Evolutionary conservation across 2,113 vertebrate genomes (phyloP), one percentile per base, ranked within the genome.

Genomic region (Megaleporinus macrocephalus): DNA sequence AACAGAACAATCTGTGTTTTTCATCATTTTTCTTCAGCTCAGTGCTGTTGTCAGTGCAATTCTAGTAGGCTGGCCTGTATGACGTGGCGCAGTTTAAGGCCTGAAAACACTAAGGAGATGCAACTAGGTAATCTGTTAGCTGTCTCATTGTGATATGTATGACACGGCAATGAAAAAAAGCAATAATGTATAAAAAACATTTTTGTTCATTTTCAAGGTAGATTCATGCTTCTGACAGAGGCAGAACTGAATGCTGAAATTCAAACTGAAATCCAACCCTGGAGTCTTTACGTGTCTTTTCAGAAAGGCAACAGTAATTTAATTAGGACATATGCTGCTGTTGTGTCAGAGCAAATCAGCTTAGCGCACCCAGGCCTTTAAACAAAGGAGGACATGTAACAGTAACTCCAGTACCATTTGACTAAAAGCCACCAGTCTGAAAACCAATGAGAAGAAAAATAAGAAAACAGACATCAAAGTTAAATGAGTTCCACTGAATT

Each of bases 31-130:
- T 62, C 70, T 63, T 89, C 72, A 84, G 87, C 86, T 83, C 88
- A 90, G 89, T 91, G 89, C 90, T 91, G 84, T 81, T 83, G 84
- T 93, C 91, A 91, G 90, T 92, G 91, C 92, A 92, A 91, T 90
- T 85, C 90, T 89, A 90, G 86, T 69, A 87, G 86, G 87, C 86
- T 30, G 66, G 86, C 80, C 86, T 73, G 79, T 59, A 63, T 85
- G 80, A 78, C 76, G 71, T 77, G 73, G 79, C 86, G 84, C 74
- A 88, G 72, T 51, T 47, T 69, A 69, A 66, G 30, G n/a, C 22
- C 61, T 81, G 71, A 29, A 68, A 81, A 75, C 6, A 44, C 22
- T 26, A 73, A 7, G 30, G 47, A 71, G 26, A 61, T 47, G 18
- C 27, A 33, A 65, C 27, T 16, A 20, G 63, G 15, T 20, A 6